phyloP scores from a whole-genome alignment of 1,140 invertebrate genomes.

The Magallana ariakensis region DNA sequence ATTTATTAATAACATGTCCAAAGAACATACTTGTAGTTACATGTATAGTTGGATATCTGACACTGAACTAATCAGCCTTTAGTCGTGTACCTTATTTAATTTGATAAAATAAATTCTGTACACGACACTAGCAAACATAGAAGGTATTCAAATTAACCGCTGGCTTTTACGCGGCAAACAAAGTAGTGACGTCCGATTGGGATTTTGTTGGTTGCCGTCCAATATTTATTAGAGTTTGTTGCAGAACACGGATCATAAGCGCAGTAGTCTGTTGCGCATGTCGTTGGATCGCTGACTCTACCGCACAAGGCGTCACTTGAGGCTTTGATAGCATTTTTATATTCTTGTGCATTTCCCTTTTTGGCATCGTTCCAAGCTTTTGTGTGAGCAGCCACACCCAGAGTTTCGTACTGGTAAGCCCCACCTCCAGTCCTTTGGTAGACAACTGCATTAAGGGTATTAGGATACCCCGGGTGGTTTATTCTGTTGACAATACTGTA shows the following conservation, averaged over 20 bases:
- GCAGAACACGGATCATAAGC: slow-evolving; percentile 21
- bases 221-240: not conserved
- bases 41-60: too few relatives aligned
- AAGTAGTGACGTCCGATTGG: slow-evolving; percentile 34
- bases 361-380: slow-evolving; percentile 9
- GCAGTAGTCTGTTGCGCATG: slow-evolving; percentile 9
- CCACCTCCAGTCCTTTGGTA: not conserved
- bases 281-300: not conserved
- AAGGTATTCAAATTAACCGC: too few relatives aligned
- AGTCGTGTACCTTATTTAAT: too few relatives aligned
- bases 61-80: too few relatives aligned
- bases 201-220: not conserved
- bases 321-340: not conserved
- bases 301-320: not conserved
- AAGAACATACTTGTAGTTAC: too few relatives aligned
- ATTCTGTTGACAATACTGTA: slow-evolving; percentile 42
- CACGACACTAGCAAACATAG: too few relatives aligned
- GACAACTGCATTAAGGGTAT: not conserved
- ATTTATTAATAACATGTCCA: too few relatives aligned
- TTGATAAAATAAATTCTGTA: too few relatives aligned
- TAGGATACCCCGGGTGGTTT: slow-evolving; percentile 3
- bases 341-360: not conserved
- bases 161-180: not conserved
- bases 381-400: not conserved
- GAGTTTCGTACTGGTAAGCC: slow-evolving; percentile 32